Evolutionary conservation across 2,113 vertebrate species (phyloP).

Genomic region (Psephotus haematonotus): DNA sequence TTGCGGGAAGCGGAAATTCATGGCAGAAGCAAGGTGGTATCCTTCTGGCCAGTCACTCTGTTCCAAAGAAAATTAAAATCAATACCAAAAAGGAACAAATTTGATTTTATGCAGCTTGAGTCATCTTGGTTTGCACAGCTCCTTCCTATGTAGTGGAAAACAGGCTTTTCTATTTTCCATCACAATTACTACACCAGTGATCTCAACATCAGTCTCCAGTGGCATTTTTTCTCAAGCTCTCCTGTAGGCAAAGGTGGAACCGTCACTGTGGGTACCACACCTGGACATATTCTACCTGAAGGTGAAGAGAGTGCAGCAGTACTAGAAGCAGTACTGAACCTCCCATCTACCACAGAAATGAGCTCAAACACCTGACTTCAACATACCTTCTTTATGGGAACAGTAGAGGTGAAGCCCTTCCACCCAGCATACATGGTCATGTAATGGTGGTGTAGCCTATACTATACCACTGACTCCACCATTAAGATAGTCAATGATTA

Average conservation of each 20-base stretch:
- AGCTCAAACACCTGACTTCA: background rate
- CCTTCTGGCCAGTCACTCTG: constrained; percentile 96
- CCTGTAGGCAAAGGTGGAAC: background rate
- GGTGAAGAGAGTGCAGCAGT: background rate
- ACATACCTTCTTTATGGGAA: background rate
- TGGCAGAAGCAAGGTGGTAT: constrained; percentile 89
- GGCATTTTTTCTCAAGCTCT: background rate
- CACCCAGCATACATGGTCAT: background rate
- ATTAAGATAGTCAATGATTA: background rate
- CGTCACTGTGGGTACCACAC: background rate
- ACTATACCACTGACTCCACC: background rate
- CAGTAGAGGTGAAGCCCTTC: background rate
- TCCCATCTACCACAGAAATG: background rate
- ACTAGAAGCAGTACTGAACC: background rate
- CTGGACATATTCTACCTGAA: background rate
- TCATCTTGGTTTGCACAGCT: background rate
- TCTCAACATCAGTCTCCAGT: background rate
- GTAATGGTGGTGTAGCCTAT: background rate
- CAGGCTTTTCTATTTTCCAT: background rate
- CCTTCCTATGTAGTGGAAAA: background rate
- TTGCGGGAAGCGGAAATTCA: constrained; percentile 97
- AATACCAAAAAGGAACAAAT: background rate
- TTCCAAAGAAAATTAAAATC: background rate
- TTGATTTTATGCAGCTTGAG: background rate
- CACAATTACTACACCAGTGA: background rate